Percentiles rank a stretch among this genome's conserved stretches.
Conservation (phyloP, 2,797 vertebrate genomes). For the Limosa lapponica region DNA sequence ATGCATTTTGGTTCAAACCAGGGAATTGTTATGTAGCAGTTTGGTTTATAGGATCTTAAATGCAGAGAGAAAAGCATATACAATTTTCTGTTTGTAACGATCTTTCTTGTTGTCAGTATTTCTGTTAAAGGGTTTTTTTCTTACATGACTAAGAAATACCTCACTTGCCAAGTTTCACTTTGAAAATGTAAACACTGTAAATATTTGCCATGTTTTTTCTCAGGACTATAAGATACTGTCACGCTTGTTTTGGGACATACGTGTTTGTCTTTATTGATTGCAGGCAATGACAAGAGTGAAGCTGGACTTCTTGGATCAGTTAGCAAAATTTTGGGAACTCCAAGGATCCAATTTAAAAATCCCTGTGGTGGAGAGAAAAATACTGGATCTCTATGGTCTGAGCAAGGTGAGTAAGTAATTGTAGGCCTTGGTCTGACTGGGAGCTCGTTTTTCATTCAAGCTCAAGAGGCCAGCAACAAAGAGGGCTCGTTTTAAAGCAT, state of each 20-base stretch:
- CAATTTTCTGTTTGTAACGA: neutral
- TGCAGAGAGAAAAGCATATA: neutral
- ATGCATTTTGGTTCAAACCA: neutral
- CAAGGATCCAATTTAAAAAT: constrained; percentile 96
- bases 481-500: neutral
- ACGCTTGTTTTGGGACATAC: neutral
- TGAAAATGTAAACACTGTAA: neutral
- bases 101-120: neutral
- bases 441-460: neutral
- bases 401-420: constrained; percentile 86
- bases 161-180: neutral
- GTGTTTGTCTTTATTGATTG: neutral
- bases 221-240: neutral
- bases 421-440: neutral
- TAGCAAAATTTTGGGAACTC: constrained; percentile 98
- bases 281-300: constrained; percentile 97
- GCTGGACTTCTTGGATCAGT: constrained; percentile 96
- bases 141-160: neutral
- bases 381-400: constrained; percentile 93
- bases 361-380: constrained; percentile 94
- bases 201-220: neutral
- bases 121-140: neutral
- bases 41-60: neutral
- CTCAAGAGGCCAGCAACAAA: neutral
- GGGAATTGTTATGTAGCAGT: neutral